These are phyloP conservation scores for Nemapogon koenigi DNA, from an alignment of 2,888 invertebrate species.

Conservation along the genomic window DNA sequence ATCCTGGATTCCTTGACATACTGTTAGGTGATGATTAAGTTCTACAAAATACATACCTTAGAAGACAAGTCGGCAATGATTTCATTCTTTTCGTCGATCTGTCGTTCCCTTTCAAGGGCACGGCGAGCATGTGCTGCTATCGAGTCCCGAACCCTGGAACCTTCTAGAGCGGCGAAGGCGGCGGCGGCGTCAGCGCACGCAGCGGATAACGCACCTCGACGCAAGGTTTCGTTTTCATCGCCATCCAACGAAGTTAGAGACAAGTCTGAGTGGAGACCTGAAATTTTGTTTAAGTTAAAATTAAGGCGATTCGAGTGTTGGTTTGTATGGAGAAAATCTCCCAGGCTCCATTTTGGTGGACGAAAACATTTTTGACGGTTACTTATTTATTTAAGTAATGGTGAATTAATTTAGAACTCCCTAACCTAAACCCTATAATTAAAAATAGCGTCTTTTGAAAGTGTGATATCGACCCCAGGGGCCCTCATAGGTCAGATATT, in stretches of 20 bases:
- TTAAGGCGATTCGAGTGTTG: too few relatives aligned
- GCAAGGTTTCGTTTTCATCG: conserved; percentile 59
- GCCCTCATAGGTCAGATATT: too few relatives aligned
- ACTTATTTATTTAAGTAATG: too few relatives aligned
- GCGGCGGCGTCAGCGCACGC: conserved; percentile 79
- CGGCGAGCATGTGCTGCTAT: conserved; percentile 79
- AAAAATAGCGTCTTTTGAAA: too few relatives aligned
- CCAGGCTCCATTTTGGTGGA: too few relatives aligned
- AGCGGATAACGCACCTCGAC: conserved; percentile 70
- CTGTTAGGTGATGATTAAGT: not conserved
- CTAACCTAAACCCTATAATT: too few relatives aligned
- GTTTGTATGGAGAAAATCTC: too few relatives aligned
- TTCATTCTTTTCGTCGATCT: conserved; percentile 81
- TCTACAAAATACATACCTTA: conserved; percentile 62
- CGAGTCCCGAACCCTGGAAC: conserved; percentile 77
- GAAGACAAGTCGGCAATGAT: conserved; percentile 81
- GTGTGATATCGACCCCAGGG: too few relatives aligned
- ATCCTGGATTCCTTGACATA: too few relatives aligned
- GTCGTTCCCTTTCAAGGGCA: conserved; percentile 78
- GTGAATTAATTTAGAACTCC: too few relatives aligned
- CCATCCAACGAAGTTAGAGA: conserved; percentile 69
- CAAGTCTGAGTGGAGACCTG: conserved; percentile 74
- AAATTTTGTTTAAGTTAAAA: conserved; percentile 14
- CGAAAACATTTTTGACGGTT: too few relatives aligned
- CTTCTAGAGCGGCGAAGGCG: conserved; percentile 75